Base-by-base conservation (phyloP, 2,888 invertebrate genomes). In the Apamea monoglypha region DNA sequence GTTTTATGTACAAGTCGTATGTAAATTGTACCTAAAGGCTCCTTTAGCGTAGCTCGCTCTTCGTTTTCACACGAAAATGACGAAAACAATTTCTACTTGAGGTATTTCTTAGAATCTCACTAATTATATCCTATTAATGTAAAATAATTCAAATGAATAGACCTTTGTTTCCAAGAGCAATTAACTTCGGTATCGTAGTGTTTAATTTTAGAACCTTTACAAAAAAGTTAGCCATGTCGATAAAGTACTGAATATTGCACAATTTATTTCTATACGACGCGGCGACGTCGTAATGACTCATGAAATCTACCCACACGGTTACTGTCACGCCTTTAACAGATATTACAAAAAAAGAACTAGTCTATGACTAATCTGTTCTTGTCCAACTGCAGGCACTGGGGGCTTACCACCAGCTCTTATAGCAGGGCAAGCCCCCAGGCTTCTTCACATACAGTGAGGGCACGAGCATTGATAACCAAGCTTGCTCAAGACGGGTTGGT, bases 181-280 rank as follows among this genome's bases (percentile, higher is more conserved):
- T 67, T 67, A n/a, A 59, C n/a, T 61, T n/a, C 36, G 32, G n/a
- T 61, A 61, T 68, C 44, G 50, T 40, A 7, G 36, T n/a, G 7
- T 78, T 61, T 44, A n/a, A 83, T 77, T 83, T 67, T 59, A 61
- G 40, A 84, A 84, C n/a, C 32, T 78, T 25, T 40, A n/a, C 36
- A n/a, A 50, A 59, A 59, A 16, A 83, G 78, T 61, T 32, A 16
- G 16, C 12, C 1, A 71, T 81, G 29, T 70, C n/a, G 32, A 47
- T 59, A 66, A 59, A 66, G 12, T 32, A 80, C 8, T 29, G 16
- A 36, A 50, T 79, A 66, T 84, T 85, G 16, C 70, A 53, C 40
- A 66, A 85, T 44, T 40, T 70, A 70, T 85, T 53, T 64, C n/a
- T 64, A 32, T 8, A 32, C 1, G 8, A 25, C 16, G 18, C 21